These are phyloP conservation scores for Andinoacara biseriatus DNA, from an alignment of 2,113 vertebrate genomes.

Conservation along the genomic window DNA sequence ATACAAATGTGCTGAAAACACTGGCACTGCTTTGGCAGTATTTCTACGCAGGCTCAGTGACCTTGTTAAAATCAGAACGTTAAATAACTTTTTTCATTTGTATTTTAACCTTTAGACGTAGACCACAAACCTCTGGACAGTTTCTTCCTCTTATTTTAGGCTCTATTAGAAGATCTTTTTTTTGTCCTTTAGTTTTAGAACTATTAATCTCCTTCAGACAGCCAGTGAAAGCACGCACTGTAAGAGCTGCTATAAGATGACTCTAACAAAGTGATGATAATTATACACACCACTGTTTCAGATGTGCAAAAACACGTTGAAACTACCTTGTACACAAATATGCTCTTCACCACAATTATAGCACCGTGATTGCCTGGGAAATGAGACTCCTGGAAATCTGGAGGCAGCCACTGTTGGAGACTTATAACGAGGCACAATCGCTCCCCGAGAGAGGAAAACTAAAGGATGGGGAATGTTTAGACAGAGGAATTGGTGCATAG, in stretches of 20 bases:
- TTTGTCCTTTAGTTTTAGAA: neutral
- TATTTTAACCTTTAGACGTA: no score
- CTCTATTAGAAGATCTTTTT: neutral
- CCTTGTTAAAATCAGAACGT: neutral
- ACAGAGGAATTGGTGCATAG: constrained; percentile 55
- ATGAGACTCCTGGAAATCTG: constrained; percentile 46
- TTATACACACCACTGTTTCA: neutral
- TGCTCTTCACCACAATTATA: constrained; percentile 20
- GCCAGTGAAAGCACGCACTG: rapidly evolving
- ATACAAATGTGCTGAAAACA: neutral
- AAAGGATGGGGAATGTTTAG: constrained; percentile 36
- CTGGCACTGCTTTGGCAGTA: neutral
- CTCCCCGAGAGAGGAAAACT: constrained; percentile 27
- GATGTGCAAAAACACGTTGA: neutral
- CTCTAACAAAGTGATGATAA: neutral
- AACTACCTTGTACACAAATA: constrained; percentile 22
- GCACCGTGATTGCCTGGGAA: constrained; percentile 40
- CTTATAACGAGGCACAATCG: constrained; percentile 32
- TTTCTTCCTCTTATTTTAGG: neutral
- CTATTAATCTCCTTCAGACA: neutral
- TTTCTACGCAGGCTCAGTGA: neutral
- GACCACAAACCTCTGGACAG: no score
- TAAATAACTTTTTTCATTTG: neutral
- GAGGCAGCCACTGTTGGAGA: constrained; percentile 47
- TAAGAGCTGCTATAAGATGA: neutral